Conservation (phyloP, 2,113 vertebrate species). For the Bagarius yarrelli region DNA sequence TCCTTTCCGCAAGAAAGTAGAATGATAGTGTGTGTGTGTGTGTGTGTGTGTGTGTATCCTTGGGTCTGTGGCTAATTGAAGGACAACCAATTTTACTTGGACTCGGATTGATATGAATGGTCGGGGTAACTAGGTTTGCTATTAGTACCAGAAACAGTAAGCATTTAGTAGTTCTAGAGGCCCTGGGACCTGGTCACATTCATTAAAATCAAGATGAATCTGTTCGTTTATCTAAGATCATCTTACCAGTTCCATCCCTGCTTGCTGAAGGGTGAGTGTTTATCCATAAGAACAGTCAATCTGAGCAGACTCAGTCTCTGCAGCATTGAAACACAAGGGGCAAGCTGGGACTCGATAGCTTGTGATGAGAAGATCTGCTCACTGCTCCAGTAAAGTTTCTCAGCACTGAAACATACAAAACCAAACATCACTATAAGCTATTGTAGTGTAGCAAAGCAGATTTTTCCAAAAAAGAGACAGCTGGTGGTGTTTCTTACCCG, state of each 20-base stretch:
- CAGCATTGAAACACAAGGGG: conserved; percentile 73
- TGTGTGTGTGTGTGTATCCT: too few species aligned
- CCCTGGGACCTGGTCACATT: conserved; percentile 39
- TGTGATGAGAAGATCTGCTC: conserved; percentile 62
- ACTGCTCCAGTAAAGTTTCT: conserved; percentile 65
- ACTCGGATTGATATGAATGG: neutral
- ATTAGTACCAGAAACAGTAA: neutral
- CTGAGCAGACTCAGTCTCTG: conserved; percentile 81
- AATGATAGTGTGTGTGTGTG: too few species aligned
- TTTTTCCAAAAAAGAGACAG: neutral
- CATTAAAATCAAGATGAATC: neutral
- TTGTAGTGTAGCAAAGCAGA: neutral
- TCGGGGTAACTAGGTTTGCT: neutral
- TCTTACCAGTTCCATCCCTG: conserved; percentile 91
- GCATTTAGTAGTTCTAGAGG: neutral
- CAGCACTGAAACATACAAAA: conserved; percentile 58
- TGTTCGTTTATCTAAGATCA: conserved; percentile 1
- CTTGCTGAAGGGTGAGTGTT: conserved; percentile 80
- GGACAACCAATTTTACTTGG: neutral
- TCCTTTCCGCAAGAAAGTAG: too few species aligned
- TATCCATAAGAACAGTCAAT: conserved; percentile 86
- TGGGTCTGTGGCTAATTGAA: neutral
- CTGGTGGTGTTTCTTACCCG: conserved; percentile 40
- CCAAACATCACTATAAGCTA: neutral
- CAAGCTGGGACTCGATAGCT: conserved; percentile 67